A percentile compares a stretch with the other conserved stretches of the same genome.
Evolutionary conservation across 2,113 vertebrate genomes (phyloP).

Genomic region (Climacteris rufus): DNA sequence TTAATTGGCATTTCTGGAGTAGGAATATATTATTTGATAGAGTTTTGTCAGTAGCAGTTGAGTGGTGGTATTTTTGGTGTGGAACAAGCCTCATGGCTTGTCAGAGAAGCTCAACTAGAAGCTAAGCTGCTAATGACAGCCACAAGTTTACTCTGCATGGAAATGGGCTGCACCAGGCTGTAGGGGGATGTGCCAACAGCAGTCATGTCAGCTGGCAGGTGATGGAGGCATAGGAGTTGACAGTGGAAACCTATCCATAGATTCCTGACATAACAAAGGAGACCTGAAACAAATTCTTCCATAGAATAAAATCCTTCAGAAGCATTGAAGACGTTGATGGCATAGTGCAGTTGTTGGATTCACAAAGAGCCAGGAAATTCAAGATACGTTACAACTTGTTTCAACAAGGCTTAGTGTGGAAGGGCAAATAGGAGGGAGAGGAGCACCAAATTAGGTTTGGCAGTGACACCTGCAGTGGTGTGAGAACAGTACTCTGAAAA

Average conservation of each 20-base stretch:
- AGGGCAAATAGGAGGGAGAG: background rate
- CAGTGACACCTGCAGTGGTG: background rate
- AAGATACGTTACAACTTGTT: background rate
- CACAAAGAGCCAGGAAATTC: background rate
- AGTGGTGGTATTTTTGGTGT: background rate
- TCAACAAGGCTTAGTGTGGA: background rate
- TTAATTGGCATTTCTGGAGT: background rate
- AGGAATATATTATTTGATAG: background rate
- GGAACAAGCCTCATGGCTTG: background rate
- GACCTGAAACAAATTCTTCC: background rate
- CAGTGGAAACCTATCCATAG: background rate
- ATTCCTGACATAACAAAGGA: background rate
- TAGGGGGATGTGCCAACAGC: background rate
- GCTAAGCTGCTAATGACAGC: background rate
- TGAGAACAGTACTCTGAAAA: background rate
- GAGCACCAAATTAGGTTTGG: background rate
- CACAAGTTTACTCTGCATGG: background rate
- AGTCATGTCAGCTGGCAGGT: background rate
- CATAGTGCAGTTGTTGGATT: background rate
- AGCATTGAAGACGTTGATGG: background rate
- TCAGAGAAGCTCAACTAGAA: background rate
- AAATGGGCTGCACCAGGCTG: background rate
- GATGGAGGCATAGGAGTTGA: background rate
- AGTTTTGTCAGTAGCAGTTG: background rate
- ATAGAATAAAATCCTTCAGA: background rate